Conservation (phyloP, 2,888 invertebrate genomes). For the Melinopterus prodromus region DNA sequence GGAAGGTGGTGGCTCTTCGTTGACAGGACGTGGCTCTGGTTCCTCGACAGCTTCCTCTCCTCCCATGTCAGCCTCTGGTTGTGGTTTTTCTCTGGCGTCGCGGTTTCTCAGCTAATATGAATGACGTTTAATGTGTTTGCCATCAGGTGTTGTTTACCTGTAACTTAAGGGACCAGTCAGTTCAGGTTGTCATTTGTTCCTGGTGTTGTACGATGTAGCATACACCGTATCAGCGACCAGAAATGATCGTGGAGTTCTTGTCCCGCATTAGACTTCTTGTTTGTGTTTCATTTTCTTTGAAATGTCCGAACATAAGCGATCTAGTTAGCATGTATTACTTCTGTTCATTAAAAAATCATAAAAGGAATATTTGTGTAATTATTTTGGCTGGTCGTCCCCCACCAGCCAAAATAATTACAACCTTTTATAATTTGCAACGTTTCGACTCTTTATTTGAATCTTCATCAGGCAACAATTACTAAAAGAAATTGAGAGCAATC, state of each 20-base stretch:
- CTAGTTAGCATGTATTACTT: background rate
- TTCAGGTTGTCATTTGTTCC: conserved; percentile 11
- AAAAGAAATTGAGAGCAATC: no score
- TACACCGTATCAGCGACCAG: background rate
- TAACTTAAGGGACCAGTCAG: background rate
- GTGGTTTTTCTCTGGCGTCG: background rate
- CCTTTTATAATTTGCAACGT: no score
- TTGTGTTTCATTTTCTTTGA: background rate
- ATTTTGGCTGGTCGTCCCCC: no score
- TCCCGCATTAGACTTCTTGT: background rate
- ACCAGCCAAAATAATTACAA: no score
- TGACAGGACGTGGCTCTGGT: no score
- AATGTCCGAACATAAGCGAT: background rate
- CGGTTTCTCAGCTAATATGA: background rate
- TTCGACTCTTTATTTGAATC: no score
- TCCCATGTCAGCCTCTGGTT: no score
- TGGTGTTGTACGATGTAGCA: background rate
- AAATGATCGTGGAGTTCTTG: background rate
- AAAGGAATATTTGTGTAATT: no score
- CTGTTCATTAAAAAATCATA: conserved; percentile 36
- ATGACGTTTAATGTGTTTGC: background rate
- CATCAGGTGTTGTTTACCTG: conserved; percentile 5
- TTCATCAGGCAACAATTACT: no score
- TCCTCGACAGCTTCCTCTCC: no score
- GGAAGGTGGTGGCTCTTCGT: no score